Evolutionary conservation across 2,888 invertebrate genomes (phyloP).

Genomic region (Hirtodrosophila cameraria): DNA sequence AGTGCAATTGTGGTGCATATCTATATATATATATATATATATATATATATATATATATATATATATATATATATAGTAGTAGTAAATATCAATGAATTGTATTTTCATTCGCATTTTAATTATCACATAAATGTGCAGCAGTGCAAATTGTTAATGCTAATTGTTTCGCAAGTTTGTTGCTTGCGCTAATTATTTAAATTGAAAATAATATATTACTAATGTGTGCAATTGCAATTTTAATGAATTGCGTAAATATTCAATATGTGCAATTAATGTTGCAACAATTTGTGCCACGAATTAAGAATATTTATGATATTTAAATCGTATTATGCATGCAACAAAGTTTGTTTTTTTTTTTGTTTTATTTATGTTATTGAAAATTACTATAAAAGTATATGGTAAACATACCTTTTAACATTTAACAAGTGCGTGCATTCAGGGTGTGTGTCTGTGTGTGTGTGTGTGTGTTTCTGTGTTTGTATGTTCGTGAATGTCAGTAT

Average conservation of each 20-base stretch:
- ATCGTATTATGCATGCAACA: constrained; percentile 28
- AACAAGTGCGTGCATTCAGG: constrained; percentile 39
- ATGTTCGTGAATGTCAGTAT: constrained; percentile 16
- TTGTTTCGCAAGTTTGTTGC: constrained; percentile 56
- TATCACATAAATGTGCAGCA: constrained; percentile 77
- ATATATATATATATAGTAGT: constrained; percentile 21
- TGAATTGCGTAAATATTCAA: constrained; percentile 31
- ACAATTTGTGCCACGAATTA: constrained; percentile 14
- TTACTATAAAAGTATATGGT: constrained; percentile 11
- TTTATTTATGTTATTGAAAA: constrained; percentile 5
- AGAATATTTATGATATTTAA: constrained; percentile 31
- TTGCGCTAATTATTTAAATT: constrained; percentile 39
- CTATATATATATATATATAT: too few relatives aligned
- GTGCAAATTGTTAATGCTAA: constrained; percentile 69
- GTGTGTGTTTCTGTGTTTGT: constrained; percentile 9
- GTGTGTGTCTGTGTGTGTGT: constrained; percentile 5
- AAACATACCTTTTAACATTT: constrained; percentile 40
- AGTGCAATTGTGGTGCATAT: constrained; percentile 74
- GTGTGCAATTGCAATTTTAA: constrained; percentile 30
- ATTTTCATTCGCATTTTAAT: constrained; percentile 49
- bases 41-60: constrained; percentile 13
- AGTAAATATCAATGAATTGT: constrained; percentile 46
- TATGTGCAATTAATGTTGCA: constrained; percentile 27
- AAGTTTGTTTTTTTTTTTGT: constrained; percentile 16
- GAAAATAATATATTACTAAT: constrained; percentile 43